Conservation (phyloP, 2,888 invertebrate genomes). For the Smittia sp. region DNA sequence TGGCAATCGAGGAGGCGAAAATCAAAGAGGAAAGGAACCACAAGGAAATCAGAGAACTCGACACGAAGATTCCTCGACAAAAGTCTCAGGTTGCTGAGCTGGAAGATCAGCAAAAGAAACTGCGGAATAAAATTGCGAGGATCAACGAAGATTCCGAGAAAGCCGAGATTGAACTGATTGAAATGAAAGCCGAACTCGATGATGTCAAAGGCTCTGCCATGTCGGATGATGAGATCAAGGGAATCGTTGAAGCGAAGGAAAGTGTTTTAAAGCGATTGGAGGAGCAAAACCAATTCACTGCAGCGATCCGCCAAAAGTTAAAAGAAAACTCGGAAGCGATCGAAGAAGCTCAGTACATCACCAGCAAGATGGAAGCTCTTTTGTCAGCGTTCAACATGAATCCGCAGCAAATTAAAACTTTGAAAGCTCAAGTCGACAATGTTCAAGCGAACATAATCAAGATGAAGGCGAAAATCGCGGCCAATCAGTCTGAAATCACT, state of each 20-base stretch:
- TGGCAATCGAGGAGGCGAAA: constrained; percentile 9
- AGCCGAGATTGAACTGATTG: not conserved
- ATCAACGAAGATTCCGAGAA: not conserved
- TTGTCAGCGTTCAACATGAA: not conserved
- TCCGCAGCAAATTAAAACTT: not conserved
- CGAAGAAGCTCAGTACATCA: not conserved
- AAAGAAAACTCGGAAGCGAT: not conserved
- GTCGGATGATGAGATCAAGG: not conserved
- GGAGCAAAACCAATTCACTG: not conserved
- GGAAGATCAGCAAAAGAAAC: not conserved
- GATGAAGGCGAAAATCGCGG: not conserved
- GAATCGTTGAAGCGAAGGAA: not conserved
- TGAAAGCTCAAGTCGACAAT: not conserved
- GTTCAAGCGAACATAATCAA: not conserved
- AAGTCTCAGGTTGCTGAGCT: not conserved
- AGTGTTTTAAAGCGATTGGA: not conserved
- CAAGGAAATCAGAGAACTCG: not conserved
- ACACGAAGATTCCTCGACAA: constrained; percentile 1
- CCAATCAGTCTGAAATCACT: not conserved
- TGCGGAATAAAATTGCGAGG: not conserved
- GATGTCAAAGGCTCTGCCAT: not conserved
- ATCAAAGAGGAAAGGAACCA: not conserved
- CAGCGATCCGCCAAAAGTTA: not conserved
- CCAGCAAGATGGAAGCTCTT: not conserved
- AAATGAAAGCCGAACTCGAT: not conserved